A percentile compares a stretch with the other conserved stretches of the same genome.
These are phyloP conservation scores for Andrena minutula DNA, from an alignment of 2,888 invertebrate genomes.

Conservation along the genomic window DNA sequence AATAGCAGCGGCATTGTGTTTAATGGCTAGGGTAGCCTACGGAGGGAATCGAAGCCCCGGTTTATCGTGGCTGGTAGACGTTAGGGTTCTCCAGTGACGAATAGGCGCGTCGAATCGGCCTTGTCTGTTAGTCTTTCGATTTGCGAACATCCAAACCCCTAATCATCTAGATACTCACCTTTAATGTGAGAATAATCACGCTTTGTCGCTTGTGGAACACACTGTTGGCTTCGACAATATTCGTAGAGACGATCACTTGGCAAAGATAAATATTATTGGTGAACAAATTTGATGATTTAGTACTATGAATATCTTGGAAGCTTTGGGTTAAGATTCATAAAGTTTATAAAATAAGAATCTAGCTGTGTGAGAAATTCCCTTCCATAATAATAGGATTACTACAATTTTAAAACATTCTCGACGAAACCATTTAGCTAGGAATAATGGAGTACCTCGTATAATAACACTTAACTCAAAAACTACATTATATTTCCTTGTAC, in stretches of 20 bases:
- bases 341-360: too few species aligned
- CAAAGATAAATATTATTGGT: too few species aligned
- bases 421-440: too few species aligned
- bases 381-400: too few species aligned
- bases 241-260: too few species aligned
- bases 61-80: slow-evolving; percentile 65
- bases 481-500: not conserved
- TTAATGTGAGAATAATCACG: not conserved
- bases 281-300: too few species aligned
- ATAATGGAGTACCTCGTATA: too few species aligned
- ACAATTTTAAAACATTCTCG: not conserved
- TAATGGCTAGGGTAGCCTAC: slow-evolving; percentile 74
- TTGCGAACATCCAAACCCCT: slow-evolving; percentile 35
- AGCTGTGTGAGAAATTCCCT: too few species aligned
- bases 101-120: slow-evolving; percentile 69
- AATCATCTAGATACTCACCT: slow-evolving; percentile 11
- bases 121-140: slow-evolving; percentile 67
- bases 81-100: slow-evolving; percentile 71
- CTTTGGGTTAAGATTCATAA: too few species aligned
- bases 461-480: not conserved
- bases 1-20: slow-evolving; percentile 76
- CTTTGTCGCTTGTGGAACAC: not conserved
- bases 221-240: not conserved
- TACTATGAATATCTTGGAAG: too few species aligned
- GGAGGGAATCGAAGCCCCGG: slow-evolving; percentile 71